Percentiles rank a stretch among this genome's conserved stretches.
These are phyloP conservation scores for Hippoglossus hippoglossus DNA, from an alignment of 2,797 vertebrate species.

Conservation along the genomic window DNA sequence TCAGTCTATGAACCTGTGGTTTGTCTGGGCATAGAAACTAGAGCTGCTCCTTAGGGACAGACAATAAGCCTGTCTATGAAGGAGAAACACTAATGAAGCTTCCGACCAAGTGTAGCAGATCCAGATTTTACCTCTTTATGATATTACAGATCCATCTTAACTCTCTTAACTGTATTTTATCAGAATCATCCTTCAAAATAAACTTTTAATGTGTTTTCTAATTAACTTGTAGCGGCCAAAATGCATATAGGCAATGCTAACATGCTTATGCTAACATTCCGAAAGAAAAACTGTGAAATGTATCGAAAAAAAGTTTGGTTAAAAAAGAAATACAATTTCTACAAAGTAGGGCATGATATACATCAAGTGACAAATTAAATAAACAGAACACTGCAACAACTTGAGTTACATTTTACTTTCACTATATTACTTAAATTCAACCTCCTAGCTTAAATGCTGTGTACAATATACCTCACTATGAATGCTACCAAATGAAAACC, in stretches of 20 bases:
- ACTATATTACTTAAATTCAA: not conserved
- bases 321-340: not conserved
- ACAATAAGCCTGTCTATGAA: slow-evolving; percentile 8
- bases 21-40: slow-evolving; percentile 42
- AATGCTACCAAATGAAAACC: slow-evolving; percentile 35
- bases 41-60: slow-evolving; percentile 30
- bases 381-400: not conserved
- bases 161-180: too few species aligned
- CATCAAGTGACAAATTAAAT: not conserved
- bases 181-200: too few species aligned
- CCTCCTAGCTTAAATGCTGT: too few species aligned
- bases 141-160: slow-evolving; percentile 7
- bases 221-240: not conserved
- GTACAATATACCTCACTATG: not conserved
- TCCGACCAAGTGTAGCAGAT: slow-evolving; percentile 1
- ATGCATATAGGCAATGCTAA: not conserved
- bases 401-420: not conserved
- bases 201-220: too few species aligned
- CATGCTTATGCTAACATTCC: slow-evolving; percentile 5
- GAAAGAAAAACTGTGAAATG: not conserved
- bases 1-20: slow-evolving; percentile 25
- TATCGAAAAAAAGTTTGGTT: not conserved
- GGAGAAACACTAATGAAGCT: slow-evolving; percentile 12
- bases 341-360: not conserved
- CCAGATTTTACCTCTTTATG: slow-evolving; percentile 8